phyloP scores from a whole-genome alignment of 2,113 vertebrate species.

The Pimephales promelas region DNA sequence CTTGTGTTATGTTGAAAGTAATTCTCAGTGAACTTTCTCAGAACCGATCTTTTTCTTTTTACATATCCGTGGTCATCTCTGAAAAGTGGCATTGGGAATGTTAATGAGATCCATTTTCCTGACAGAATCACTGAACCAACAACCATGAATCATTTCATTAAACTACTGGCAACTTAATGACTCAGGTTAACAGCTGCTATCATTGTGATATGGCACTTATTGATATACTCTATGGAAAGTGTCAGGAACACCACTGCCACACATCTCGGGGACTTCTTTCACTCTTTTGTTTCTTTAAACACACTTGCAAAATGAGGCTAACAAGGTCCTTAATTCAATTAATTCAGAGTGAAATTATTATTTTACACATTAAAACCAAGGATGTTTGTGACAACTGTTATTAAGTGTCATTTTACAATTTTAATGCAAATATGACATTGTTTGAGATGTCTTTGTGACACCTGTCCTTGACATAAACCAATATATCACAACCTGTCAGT shows the following conservation, averaged over 20 bases:
- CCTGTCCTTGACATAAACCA: too few relatives aligned
- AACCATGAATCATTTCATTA: constrained; percentile 39
- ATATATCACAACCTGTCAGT: too few relatives aligned
- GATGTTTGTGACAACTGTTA: too few relatives aligned
- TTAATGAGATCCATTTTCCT: constrained; percentile 42
- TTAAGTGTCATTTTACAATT: too few relatives aligned
- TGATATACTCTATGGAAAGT: constrained; percentile 6
- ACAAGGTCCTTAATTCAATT: constrained; percentile 47
- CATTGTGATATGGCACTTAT: constrained; percentile 28
- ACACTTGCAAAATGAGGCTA: constrained; percentile 31
- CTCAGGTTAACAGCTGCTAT: constrained; percentile 40
- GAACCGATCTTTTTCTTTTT: not conserved
- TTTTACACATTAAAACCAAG: too few relatives aligned
- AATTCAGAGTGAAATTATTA: too few relatives aligned
- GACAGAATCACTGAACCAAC: constrained; percentile 14
- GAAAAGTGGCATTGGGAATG: not conserved
- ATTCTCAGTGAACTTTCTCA: not conserved
- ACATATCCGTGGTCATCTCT: constrained; percentile 10
- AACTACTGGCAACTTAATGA: constrained; percentile 41
- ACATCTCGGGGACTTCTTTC: not conserved
- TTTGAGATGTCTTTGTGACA: too few relatives aligned
- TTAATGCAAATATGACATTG: too few relatives aligned
- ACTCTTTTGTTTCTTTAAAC: constrained; percentile 26
- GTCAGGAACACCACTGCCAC: not conserved
- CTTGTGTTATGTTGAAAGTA: not conserved